Evolutionary conservation across 2,113 vertebrate species (phyloP), one percentile per base, ranked within the genome.

Genomic region (Catharus fuscescens): DNA sequence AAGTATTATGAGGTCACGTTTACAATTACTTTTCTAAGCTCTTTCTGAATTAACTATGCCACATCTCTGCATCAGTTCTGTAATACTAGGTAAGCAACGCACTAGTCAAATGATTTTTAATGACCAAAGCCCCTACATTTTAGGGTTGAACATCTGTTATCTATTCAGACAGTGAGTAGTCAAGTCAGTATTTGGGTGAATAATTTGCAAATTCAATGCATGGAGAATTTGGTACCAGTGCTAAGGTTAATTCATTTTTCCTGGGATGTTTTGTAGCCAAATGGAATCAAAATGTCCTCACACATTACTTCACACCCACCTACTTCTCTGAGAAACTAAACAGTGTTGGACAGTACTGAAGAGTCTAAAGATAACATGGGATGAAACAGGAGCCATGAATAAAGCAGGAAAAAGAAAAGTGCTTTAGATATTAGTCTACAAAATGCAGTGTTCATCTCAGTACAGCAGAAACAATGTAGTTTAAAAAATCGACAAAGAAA

Each of bases 211-310:
- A 94, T 93, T 95, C 83, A 89, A 95, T 93, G 88, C 82, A 86
- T 80, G 88, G 85, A 89, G 80, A 92, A 89, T 86, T 69, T 73
- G 57, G 62, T 88, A 92, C 59, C 60, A 53, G 44, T 54, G 40
- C 73, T 86, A 92, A 94, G 87, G 85, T 97, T 96, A 96, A 96
- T 93, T 79, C 81, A 59, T 85, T 96, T 95, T 94, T 94, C 66
- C 69, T 36, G 29, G 73, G 59, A 92, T 86, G n/a, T 54, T 91
- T 89, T 91, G 76, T 82, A 91, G 83, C 82, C 80, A 90, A 96
- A 87, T 64, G 61, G 72, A 96, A 97, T 94, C 67, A 80, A 82
- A 92, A 93, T 48, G 61, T 92, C 72, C 78, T 79, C 62, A 50
- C 52, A 36, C 69, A 82, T 82, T 80, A 83, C 79, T 92, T 94